These are phyloP conservation scores for Antheraea pernyi DNA, from an alignment of 1,140 invertebrate genomes.

Conservation along the genomic window DNA sequence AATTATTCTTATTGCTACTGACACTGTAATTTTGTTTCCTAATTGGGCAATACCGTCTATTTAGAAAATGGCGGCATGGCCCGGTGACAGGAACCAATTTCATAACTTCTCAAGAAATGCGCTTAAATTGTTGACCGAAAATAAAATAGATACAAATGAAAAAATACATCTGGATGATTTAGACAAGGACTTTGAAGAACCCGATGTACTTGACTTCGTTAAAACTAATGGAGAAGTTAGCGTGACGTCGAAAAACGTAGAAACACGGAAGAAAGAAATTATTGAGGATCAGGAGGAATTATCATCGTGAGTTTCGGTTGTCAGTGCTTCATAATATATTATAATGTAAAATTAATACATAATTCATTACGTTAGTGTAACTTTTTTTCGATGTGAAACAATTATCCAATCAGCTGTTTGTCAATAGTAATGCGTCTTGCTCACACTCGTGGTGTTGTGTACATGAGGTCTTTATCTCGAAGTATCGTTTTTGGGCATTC, in stretches of 20 bases:
- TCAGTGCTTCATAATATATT: conserved; percentile 9
- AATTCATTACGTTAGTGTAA: conserved; percentile 7
- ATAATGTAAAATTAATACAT: not conserved
- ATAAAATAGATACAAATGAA: conserved; percentile 20
- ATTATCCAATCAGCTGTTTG: conserved; percentile 70
- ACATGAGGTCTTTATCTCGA: conserved; percentile 57
- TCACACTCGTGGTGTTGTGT: conserved; percentile 40
- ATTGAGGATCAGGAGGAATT: conserved; percentile 33
- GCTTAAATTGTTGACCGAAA: conserved; percentile 27
- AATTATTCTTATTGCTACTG: no score
- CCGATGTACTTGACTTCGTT: conserved; percentile 16
- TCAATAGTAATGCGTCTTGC: conserved; percentile 64
- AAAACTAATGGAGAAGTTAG: conserved; percentile 23
- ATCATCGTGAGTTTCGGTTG: conserved; percentile 39
- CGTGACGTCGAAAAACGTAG: conserved; percentile 41
- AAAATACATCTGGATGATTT: conserved; percentile 18
- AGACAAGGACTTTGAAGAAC: not conserved
- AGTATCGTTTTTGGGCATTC: conserved; percentile 76
- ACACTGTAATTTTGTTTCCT: no score
- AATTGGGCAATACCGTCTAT: conserved; percentile 8
- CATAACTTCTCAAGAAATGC: conserved; percentile 38
- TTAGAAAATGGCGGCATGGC: conserved; percentile 65
- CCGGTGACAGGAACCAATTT: conserved; percentile 47
- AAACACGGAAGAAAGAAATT: conserved; percentile 30
- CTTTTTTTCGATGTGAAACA: conserved; percentile 14